Base-by-base conservation (phyloP, 2,888 invertebrate genomes). In the Drosophila buzzatii region DNA sequence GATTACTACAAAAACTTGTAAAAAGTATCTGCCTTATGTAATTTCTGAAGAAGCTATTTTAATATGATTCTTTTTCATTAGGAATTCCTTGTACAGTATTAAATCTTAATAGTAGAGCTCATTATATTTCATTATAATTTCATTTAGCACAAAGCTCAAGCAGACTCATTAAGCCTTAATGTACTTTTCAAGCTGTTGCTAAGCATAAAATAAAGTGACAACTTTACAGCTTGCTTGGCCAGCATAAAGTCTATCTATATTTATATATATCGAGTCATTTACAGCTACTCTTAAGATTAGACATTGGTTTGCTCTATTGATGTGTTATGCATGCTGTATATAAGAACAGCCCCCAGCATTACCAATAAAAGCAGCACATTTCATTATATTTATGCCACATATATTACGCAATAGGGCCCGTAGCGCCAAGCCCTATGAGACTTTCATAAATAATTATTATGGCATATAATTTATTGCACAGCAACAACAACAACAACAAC, bases 401-500 rank as follows among this genome's bases (percentile, higher is more conserved):
- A 61, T 73, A 70, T 62, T 62, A 59, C 51, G 64, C 61, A 64
- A 76, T 69, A 73, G 39, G 57, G 57, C 37, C 45, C 45, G 51
- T 55, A 53, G 57, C 64, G 58, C 47, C 73, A 56, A 70, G 35
- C 23, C 70, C 59, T 51, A 68, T 70, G 73, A 41, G 65, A 62
- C 70, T 79, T 70, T 72, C 70, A 85, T 83, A 78, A 85, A 87
- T 83, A 78, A 85, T 82, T 81, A 81, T 76, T 55, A 85, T 82
- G 77, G 73, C 70, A 70, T 78, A 86, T 86, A 80, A 88, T 88
- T 86, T 86, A 86, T 86, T 72, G 77, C 72, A 70, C 77, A 76
- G 58, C 39, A 68, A 55, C 55, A 53, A n/a, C 55, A 55, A 10
- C 8, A 18, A 18, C 20, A 53, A 33, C 3, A 27, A 20, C n/a